Evolutionary conservation across 2,888 invertebrate species (phyloP).

Genomic region (Belgica antarctica): DNA sequence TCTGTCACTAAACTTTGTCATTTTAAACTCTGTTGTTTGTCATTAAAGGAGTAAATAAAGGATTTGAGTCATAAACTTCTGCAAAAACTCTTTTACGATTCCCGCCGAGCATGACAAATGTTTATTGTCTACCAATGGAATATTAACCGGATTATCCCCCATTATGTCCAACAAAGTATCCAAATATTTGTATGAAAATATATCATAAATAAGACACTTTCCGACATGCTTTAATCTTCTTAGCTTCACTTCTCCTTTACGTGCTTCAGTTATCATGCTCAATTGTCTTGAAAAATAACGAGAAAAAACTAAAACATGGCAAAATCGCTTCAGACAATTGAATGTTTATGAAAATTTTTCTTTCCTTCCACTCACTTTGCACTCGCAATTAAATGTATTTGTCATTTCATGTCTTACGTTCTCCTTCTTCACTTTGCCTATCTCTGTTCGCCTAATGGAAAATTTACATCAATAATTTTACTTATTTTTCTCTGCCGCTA

Average conservation of each 20-base stretch:
- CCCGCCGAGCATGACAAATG: background rate
- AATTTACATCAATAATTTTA: conserved; percentile 10
- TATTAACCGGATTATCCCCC: conserved; percentile 37
- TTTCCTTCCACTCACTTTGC: background rate
- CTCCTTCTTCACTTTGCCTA: background rate
- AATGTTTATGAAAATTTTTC: conserved; percentile 31
- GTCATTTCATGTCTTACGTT: background rate
- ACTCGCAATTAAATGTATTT: conserved; percentile 20
- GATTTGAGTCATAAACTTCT: conserved; percentile 35
- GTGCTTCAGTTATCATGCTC: background rate
- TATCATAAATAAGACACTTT: conserved; percentile 33
- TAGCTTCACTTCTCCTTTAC: conserved; percentile 4
- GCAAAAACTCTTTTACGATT: conserved; percentile 5
- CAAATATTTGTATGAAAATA: conserved; percentile 40
- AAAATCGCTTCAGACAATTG: conserved; percentile 8
- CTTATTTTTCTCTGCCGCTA: background rate
- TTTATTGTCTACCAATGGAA: background rate
- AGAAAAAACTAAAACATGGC: conserved; percentile 17
- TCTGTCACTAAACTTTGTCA: background rate
- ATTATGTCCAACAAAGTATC: background rate
- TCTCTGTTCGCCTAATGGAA: background rate
- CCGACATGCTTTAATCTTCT: conserved; percentile 42
- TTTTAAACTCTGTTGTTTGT: background rate
- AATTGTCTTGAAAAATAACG: no score
- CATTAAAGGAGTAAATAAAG: conserved; percentile 32